Evolutionary conservation across 2,888 invertebrate species (phyloP).

Genomic region (Ariolimax columbianus): DNA sequence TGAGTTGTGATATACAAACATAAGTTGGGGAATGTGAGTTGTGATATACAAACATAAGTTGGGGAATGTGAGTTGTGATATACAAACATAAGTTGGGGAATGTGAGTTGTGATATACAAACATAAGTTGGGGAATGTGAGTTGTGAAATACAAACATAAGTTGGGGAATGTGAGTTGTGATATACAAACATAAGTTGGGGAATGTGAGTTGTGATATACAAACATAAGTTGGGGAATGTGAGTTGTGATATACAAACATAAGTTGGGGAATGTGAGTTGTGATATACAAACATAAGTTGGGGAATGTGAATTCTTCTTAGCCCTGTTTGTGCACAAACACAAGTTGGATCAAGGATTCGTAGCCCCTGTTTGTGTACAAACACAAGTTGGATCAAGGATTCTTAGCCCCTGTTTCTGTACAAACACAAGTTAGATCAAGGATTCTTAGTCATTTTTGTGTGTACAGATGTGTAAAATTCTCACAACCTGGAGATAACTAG

Average conservation of each 20-base stretch:
- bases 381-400: too few relatives aligned
- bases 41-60: background rate
- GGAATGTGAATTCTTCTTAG: too few relatives aligned
- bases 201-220: background rate
- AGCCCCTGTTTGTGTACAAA: too few relatives aligned
- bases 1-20: background rate
- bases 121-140: background rate
- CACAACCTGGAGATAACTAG: too few relatives aligned
- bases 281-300: too few relatives aligned
- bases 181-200: background rate
- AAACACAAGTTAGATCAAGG: too few relatives aligned
- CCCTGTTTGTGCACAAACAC: too few relatives aligned
- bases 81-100: background rate
- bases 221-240: background rate
- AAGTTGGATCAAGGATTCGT: too few relatives aligned
- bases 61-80: background rate
- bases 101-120: background rate
- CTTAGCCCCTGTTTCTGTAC: too few relatives aligned
- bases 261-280: background rate
- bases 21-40: background rate
- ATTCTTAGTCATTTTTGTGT: too few relatives aligned
- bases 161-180: background rate
- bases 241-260: background rate
- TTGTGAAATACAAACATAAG: background rate
- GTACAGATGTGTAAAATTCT: too few relatives aligned